These are phyloP conservation scores for Papilio demoleus DNA, from an alignment of 2,888 invertebrate genomes.

Conservation along the genomic window DNA sequence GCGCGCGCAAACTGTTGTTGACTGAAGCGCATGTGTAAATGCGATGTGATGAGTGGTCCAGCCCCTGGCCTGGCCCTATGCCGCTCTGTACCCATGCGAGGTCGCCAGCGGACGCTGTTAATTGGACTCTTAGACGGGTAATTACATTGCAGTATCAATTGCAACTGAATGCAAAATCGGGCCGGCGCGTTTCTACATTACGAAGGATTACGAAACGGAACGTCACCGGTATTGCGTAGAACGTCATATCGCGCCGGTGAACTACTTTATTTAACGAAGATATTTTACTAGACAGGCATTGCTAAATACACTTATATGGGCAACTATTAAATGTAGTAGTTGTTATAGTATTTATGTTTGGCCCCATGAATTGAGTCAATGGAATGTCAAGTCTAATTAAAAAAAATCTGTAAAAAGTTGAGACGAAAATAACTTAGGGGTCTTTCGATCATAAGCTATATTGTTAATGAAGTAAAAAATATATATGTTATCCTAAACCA, in stretches of 20 bases:
- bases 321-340: no score
- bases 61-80: slow-evolving; percentile 44
- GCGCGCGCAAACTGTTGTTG: slow-evolving; percentile 79
- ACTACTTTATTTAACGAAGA: slow-evolving; percentile 18
- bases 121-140: slow-evolving; percentile 42
- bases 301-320: not conserved
- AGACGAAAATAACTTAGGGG: no score
- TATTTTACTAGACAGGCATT: slow-evolving; percentile 13
- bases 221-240: slow-evolving; percentile 27
- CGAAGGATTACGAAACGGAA: slow-evolving; percentile 33
- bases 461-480: no score
- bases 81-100: slow-evolving; percentile 48
- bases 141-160: slow-evolving; percentile 39
- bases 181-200: slow-evolving; percentile 7
- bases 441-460: no score
- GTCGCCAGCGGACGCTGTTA: slow-evolving; percentile 43
- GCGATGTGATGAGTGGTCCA: slow-evolving; percentile 51
- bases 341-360: no score
- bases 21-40: slow-evolving; percentile 71
- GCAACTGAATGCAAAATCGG: slow-evolving; percentile 17
- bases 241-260: slow-evolving; percentile 27
- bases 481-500: no score
- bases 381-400: no score
- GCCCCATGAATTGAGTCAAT: no score
- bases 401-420: no score